Evolutionary conservation across 2,888 invertebrate species (phyloP).

Genomic region (Sericinus montela): DNA sequence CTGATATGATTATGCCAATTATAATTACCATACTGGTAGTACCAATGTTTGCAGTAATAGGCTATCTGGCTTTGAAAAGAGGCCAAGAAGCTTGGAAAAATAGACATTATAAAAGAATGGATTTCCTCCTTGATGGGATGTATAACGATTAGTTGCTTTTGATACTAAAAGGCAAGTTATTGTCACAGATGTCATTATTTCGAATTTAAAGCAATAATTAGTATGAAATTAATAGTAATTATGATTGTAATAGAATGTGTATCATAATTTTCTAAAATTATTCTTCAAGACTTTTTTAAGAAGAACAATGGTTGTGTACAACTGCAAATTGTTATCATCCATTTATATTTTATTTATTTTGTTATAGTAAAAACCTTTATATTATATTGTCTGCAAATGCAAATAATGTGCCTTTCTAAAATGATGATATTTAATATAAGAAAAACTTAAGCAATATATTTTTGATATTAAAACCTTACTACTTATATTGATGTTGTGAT

Average conservation of each 20-base stretch:
- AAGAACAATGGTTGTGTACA: background rate
- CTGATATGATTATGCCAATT: slow-evolving; percentile 86
- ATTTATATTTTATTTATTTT: background rate
- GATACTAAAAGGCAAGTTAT: no score
- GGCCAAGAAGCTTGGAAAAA: slow-evolving; percentile 92
- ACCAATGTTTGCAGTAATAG: slow-evolving; percentile 84
- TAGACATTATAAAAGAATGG: slow-evolving; percentile 92
- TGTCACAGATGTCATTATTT: no score
- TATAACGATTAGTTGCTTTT: slow-evolving; percentile 83
- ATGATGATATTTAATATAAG: slow-evolving; percentile 23
- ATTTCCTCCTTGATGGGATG: slow-evolving; percentile 93
- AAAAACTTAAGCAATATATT: slow-evolving; percentile 20
- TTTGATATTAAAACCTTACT: slow-evolving; percentile 29
- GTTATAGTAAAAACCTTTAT: background rate
- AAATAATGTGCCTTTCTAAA: slow-evolving; percentile 40
- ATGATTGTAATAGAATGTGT: no score
- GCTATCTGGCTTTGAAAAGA: slow-evolving; percentile 82
- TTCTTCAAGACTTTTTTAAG: no score
- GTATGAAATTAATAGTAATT: no score
- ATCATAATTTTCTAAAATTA: no score
- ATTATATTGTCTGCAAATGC: background rate
- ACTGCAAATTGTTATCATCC: background rate
- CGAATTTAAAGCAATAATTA: background rate
- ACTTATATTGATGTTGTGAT: slow-evolving; percentile 38
- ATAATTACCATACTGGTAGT: slow-evolving; percentile 86